Evolutionary conservation across 2,113 vertebrate species (phyloP).

Genomic region (Pongo abelii): DNA sequence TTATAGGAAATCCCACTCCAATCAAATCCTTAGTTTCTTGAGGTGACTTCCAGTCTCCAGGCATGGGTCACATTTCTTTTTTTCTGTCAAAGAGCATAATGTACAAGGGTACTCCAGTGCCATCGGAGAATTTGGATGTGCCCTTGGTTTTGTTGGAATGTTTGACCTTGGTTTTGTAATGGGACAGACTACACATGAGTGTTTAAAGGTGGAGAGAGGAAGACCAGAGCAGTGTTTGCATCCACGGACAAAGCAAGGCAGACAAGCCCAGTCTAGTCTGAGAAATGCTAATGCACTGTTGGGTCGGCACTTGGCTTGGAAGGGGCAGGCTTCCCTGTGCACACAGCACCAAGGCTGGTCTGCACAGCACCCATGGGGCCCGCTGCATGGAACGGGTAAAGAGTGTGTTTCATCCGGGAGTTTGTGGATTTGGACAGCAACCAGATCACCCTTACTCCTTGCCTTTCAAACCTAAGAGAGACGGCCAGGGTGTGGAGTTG

Average conservation of each 20-base stretch:
- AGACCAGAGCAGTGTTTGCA: background rate
- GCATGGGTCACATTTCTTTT: too few species aligned
- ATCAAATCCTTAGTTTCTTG: background rate
- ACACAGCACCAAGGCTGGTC: background rate
- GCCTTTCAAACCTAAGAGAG: background rate
- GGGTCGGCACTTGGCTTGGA: background rate
- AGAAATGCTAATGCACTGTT: background rate
- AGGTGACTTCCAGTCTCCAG: background rate
- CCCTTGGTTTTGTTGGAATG: background rate
- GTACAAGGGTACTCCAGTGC: background rate
- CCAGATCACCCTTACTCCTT: background rate
- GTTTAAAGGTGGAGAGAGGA: background rate
- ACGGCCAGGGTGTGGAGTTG: too few species aligned
- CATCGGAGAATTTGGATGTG: background rate
- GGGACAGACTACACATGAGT: background rate
- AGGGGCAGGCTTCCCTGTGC: accelerated
- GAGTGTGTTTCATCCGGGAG: background rate
- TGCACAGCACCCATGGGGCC: background rate
- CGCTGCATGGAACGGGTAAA: background rate
- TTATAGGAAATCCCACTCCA: background rate
- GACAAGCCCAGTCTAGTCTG: background rate
- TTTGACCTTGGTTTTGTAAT: background rate
- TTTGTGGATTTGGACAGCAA: background rate
- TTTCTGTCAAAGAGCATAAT: background rate
- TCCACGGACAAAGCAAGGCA: background rate